phyloP scores from a whole-genome alignment of 2,113 vertebrate species.

The Connochaetes taurinus region DNA sequence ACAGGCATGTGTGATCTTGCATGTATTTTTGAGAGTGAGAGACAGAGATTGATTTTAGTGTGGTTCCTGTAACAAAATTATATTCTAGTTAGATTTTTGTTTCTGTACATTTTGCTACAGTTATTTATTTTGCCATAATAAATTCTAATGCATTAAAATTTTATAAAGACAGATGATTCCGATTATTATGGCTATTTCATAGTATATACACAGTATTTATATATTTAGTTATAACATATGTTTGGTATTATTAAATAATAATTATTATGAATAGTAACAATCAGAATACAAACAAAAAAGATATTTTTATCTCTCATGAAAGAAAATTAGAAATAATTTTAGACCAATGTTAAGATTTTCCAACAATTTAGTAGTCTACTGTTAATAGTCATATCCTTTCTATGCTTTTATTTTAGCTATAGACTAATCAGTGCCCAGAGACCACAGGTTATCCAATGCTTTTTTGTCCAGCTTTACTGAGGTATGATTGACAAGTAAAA shows the following conservation, averaged over 20 bases:
- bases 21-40: background rate
- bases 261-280: background rate
- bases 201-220: background rate
- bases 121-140: background rate
- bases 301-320: background rate
- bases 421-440: background rate
- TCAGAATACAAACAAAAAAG: background rate
- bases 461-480: background rate
- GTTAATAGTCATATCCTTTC: background rate
- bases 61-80: background rate
- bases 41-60: background rate
- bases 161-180: background rate
- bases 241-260: background rate
- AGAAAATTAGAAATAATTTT: background rate
- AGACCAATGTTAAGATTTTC: background rate
- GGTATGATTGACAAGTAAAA: background rate
- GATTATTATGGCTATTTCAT: background rate
- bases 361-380: background rate
- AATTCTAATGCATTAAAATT: background rate
- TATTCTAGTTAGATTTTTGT: conserved; percentile 4
- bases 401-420: background rate
- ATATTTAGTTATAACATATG: background rate
- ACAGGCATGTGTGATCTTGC: background rate
- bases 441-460: background rate
- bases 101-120: background rate